These are phyloP conservation scores for Pollenia labialis DNA, from an alignment of 2,888 invertebrate genomes.

Conservation along the genomic window DNA sequence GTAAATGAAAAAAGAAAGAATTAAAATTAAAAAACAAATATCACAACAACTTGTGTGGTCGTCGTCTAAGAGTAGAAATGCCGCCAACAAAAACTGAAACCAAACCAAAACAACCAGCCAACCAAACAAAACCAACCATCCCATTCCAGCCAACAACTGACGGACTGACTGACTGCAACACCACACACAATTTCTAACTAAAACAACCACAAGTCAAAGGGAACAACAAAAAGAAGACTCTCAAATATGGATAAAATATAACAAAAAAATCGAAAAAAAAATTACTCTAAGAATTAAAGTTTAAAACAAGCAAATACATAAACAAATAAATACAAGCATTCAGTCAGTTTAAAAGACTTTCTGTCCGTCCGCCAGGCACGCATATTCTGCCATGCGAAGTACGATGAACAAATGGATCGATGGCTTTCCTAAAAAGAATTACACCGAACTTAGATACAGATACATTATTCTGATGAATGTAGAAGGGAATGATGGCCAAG, in stretches of 20 bases:
- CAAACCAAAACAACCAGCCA: slow-evolving; percentile 44
- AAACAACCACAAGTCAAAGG: slow-evolving; percentile 30
- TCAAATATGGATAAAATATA: slow-evolving; percentile 55
- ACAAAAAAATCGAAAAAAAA: slow-evolving; percentile 51
- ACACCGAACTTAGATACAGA: slow-evolving; percentile 25
- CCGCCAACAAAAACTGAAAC: slow-evolving; percentile 65
- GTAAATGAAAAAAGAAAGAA: slow-evolving; percentile 46
- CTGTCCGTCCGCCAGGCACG: slow-evolving; percentile 29
- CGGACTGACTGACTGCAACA: slow-evolving; percentile 8
- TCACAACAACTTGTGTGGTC: slow-evolving; percentile 66
- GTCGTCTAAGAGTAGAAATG: slow-evolving; percentile 64
- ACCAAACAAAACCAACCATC: slow-evolving; percentile 38
- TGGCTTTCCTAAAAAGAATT: slow-evolving; percentile 31
- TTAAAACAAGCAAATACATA: slow-evolving; percentile 61
- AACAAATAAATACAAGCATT: slow-evolving; percentile 57
- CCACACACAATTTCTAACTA: slow-evolving; percentile 7
- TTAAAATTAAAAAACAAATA: slow-evolving; percentile 51
- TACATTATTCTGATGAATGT: slow-evolving; percentile 4
- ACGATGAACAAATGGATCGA: slow-evolving; percentile 36
- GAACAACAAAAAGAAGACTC: slow-evolving; percentile 29
- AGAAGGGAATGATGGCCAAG: neutral
- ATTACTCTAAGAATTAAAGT: slow-evolving; percentile 52
- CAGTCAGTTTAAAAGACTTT: slow-evolving; percentile 6
- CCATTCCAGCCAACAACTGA: slow-evolving; percentile 24
- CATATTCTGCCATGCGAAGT: slow-evolving; percentile 36